A percentile compares a stretch with the other conserved stretches of the same genome.
These are phyloP conservation scores for Strigamia maritima DNA, from an alignment of 2,888 invertebrate genomes.

Conservation along the genomic window DNA sequence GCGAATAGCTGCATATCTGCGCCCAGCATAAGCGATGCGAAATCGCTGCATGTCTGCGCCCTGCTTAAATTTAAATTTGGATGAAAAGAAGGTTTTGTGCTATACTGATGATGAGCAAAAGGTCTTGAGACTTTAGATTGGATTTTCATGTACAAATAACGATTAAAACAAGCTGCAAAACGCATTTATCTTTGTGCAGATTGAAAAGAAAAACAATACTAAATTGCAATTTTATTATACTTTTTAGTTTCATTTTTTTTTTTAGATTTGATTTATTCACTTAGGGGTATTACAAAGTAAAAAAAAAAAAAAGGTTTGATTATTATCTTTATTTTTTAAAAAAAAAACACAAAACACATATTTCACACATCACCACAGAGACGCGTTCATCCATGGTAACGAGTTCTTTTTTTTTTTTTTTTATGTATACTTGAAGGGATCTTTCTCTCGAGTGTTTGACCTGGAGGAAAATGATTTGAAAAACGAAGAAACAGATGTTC, in stretches of 20 bases:
- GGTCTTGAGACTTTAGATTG: neutral
- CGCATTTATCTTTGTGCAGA: neutral
- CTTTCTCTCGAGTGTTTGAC: constrained; percentile 91
- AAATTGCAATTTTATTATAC: neutral
- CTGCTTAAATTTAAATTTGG: neutral
- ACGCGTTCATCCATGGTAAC: constrained; percentile 24
- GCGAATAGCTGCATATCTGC: too few species aligned
- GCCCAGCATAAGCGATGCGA: too few species aligned
- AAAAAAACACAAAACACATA: neutral
- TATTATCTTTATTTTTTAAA: neutral
- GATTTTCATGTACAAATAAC: neutral
- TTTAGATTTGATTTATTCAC: neutral
- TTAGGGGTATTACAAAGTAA: too few species aligned
- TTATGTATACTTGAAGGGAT: constrained; percentile 57
- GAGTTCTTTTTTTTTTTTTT: neutral
- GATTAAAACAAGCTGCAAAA: neutral
- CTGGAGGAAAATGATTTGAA: constrained; percentile 86
- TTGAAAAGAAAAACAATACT: neutral
- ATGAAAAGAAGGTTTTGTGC: neutral
- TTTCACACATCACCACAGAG: constrained; percentile 9
- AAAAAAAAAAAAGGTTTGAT: too few species aligned
- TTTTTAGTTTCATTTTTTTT: neutral
- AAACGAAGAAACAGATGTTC: constrained; percentile 72
- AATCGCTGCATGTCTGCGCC: too few species aligned
- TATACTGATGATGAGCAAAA: neutral